Evolutionary conservation across 2,113 vertebrate species (phyloP).

Genomic region (Notarius lentiginosus): DNA sequence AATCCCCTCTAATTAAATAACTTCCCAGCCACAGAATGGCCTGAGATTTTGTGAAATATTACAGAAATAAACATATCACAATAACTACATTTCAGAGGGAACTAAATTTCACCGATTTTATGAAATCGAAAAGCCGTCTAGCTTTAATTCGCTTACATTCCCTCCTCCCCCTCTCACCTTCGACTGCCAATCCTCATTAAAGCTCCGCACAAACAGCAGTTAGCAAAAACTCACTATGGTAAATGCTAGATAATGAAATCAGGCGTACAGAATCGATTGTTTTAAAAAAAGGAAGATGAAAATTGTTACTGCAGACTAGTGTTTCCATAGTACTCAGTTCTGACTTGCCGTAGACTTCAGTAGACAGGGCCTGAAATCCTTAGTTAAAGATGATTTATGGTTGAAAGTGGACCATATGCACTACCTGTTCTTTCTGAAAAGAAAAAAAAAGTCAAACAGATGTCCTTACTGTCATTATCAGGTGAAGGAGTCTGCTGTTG

Average conservation of each 20-base stretch:
- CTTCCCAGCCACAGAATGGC: no score
- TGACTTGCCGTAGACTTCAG: no score
- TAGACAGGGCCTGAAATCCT: neutral
- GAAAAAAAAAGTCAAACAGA: neutral
- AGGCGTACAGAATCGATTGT: neutral
- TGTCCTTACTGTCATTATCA: slow-evolving; percentile 64
- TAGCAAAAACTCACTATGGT: neutral
- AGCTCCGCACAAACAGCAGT: neutral
- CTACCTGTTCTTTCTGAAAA: neutral
- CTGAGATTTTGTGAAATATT: no score
- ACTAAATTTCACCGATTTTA: no score
- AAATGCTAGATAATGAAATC: neutral
- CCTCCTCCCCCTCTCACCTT: neutral
- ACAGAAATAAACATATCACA: no score
- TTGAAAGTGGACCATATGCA: neutral
- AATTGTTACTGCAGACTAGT: neutral
- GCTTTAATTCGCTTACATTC: no score
- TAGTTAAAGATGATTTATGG: neutral
- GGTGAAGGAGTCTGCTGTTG: slow-evolving; percentile 67
- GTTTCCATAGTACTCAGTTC: neutral
- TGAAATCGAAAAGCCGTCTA: no score
- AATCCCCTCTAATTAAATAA: no score
- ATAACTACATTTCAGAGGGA: no score
- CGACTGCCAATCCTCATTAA: neutral
- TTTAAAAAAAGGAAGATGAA: neutral